A percentile compares a stretch with the other conserved stretches of the same genome.
Evolutionary conservation across 2,113 vertebrate species (phyloP).

Genomic region (Tursiops truncatus): DNA sequence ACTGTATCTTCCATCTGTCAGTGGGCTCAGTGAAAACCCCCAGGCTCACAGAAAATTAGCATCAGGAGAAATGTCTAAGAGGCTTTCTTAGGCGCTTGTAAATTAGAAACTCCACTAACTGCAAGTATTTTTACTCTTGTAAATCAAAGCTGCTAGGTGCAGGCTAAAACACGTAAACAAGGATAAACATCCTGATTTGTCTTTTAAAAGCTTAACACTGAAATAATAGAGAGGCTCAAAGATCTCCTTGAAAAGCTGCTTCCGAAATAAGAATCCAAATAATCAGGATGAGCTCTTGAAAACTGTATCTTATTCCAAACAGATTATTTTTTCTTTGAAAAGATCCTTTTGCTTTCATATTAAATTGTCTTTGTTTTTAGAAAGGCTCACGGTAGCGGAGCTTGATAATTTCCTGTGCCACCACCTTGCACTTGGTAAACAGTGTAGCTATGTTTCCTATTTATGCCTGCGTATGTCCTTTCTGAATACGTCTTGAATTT

Average conservation of each 20-base stretch:
- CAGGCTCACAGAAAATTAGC: background rate
- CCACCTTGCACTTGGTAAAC: background rate
- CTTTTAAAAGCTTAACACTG: background rate
- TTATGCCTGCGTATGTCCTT: slow-evolving; percentile 67
- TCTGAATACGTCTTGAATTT: slow-evolving; percentile 81
- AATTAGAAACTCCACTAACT: background rate
- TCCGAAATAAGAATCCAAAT: background rate
- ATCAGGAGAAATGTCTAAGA: background rate
- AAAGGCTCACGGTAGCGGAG: background rate
- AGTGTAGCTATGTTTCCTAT: background rate
- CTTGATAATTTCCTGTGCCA: rapidly evolving
- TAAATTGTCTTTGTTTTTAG: background rate
- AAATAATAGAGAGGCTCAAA: background rate
- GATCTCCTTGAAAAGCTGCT: background rate
- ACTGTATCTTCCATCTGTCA: background rate
- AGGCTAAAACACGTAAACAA: background rate
- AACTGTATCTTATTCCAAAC: background rate
- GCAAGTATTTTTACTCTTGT: background rate
- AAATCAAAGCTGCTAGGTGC: slow-evolving; percentile 1
- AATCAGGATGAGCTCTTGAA: background rate
- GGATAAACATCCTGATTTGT: background rate
- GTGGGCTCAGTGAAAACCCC: background rate
- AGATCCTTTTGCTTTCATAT: background rate
- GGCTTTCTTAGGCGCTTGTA: background rate
- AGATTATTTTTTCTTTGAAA: background rate